phyloP scores from a whole-genome alignment of 1,140 invertebrate genomes.

The Oreohelix idahoensis region DNA sequence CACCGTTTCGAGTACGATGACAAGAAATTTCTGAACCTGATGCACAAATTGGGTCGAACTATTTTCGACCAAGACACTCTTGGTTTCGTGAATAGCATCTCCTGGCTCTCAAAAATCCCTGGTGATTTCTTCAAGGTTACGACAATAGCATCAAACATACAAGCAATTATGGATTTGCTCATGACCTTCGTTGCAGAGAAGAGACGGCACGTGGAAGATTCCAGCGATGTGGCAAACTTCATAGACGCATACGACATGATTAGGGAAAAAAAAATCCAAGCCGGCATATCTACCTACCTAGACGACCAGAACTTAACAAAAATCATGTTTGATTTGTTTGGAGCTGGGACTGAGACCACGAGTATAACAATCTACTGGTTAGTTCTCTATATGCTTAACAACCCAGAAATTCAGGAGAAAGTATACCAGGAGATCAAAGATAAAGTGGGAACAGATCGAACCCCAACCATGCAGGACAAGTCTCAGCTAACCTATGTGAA shows the following conservation, averaged over 20 bases:
- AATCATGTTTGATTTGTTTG: slow-evolving; percentile 66
- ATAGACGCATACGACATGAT: slow-evolving; percentile 49
- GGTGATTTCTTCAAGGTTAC: slow-evolving; percentile 44
- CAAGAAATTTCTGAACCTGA: slow-evolving; percentile 29
- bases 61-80: background rate
- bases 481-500: slow-evolving; percentile 48
- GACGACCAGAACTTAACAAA: slow-evolving; percentile 36
- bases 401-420: slow-evolving; percentile 82
- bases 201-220: slow-evolving; percentile 12
- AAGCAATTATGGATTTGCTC: slow-evolving; percentile 14
- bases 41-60: slow-evolving; percentile 30
- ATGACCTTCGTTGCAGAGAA: background rate
- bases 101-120: slow-evolving; percentile 45
- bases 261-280: slow-evolving; percentile 17
- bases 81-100: slow-evolving; percentile 40
- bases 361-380: slow-evolving; percentile 89
- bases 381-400: slow-evolving; percentile 84
- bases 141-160: slow-evolving; percentile 30
- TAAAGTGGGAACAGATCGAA: slow-evolving; percentile 36
- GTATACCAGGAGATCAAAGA: slow-evolving; percentile 89
- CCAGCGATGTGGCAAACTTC: slow-evolving; percentile 41
- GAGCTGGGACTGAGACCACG: slow-evolving; percentile 91
- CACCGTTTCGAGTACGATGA: slow-evolving; percentile 72
- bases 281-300: background rate
- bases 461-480: slow-evolving; percentile 45